phyloP scores from a whole-genome alignment of 2,113 vertebrate genomes.

The Larimichthys polyactis region DNA sequence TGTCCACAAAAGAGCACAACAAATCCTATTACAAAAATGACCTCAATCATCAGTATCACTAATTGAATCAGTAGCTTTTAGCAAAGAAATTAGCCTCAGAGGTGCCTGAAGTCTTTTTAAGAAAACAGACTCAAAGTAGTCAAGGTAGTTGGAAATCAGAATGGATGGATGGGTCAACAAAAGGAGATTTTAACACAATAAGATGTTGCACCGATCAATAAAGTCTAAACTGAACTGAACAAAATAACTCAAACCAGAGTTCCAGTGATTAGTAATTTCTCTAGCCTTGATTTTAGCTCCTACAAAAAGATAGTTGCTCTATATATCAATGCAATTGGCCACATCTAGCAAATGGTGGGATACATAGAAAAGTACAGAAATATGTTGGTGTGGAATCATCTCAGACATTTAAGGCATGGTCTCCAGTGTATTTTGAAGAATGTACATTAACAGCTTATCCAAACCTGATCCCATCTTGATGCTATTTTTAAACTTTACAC shows the following conservation, averaged over 20 bases:
- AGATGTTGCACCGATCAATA: no score
- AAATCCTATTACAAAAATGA: no score
- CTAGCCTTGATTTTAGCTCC: neutral
- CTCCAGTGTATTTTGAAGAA: conserved; percentile 21
- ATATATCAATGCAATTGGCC: neutral
- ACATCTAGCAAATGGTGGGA: neutral
- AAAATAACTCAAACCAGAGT: neutral
- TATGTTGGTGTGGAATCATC: conserved; percentile 6
- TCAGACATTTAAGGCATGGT: neutral
- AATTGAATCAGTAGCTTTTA: no score
- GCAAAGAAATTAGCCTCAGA: no score
- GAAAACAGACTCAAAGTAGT: no score
- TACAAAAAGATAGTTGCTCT: neutral
- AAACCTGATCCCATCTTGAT: conserved; percentile 30
- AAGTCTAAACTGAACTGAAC: neutral
- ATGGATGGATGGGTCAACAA: no score
- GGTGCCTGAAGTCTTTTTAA: no score
- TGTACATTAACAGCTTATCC: conserved; percentile 59
- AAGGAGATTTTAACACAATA: no score
- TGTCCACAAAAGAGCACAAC: no score
- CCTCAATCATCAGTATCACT: no score
- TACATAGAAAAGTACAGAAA: neutral
- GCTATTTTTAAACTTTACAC: conserved; percentile 5
- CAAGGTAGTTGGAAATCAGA: no score
- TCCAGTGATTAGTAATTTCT: neutral